Evolutionary conservation across 2,888 invertebrate genomes (phyloP).

Genomic region (Zele albiditarsus): DNA sequence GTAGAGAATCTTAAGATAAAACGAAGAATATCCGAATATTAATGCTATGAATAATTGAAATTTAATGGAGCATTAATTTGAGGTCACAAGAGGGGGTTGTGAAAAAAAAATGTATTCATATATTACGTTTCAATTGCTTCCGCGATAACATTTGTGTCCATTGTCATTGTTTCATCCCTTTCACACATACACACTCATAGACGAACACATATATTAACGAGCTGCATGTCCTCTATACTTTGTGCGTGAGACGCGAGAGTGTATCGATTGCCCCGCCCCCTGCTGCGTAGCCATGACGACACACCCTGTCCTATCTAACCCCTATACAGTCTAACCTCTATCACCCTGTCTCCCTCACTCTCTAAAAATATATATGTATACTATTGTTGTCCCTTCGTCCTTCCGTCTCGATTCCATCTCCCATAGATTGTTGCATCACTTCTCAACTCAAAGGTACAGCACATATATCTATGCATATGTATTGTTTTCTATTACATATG

Average conservation of each 20-base stretch:
- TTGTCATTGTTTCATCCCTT: conserved; percentile 26
- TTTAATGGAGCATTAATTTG: background rate
- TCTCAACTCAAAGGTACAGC: background rate
- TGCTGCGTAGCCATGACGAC: conserved; percentile 77
- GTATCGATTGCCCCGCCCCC: conserved; percentile 82
- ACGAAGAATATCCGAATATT: too few relatives aligned
- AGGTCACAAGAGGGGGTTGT: background rate
- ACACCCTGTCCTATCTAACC: conserved; percentile 70
- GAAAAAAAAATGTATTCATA: background rate
- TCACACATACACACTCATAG: background rate
- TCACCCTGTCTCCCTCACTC: conserved; percentile 53
- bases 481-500: background rate
- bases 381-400: conserved; percentile 39
- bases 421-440: conserved; percentile 18
- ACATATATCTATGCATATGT: background rate
- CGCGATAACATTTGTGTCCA: background rate
- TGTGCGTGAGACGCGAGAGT: conserved; percentile 78
- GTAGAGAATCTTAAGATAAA: too few relatives aligned
- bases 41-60: background rate
- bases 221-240: conserved; percentile 26
- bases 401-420: conserved; percentile 45
- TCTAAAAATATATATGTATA: conserved; percentile 37
- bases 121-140: background rate
- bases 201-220: conserved; percentile 15
- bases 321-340: conserved; percentile 65